phyloP scores from a whole-genome alignment of 2,113 vertebrate species.

The Gallinago media region DNA sequence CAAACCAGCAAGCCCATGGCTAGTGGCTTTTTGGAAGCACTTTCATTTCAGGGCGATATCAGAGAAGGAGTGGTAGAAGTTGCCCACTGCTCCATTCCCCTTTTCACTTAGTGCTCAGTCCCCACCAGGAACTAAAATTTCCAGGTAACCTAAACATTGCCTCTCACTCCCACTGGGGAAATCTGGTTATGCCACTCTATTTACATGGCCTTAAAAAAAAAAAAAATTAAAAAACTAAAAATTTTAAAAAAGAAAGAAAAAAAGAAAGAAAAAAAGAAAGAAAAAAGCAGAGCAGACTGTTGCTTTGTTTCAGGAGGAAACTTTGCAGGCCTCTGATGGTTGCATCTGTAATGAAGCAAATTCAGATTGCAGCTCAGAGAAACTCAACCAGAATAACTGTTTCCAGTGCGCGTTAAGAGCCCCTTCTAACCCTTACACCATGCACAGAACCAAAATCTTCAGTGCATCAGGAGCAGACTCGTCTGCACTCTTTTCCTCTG shows the following conservation, averaged over 20 bases:
- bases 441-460: neutral
- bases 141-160: neutral
- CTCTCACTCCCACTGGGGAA: neutral
- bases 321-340: neutral
- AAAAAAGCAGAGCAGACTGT: neutral
- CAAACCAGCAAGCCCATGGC: neutral
- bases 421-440: neutral
- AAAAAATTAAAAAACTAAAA: neutral
- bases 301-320: conserved; percentile 17
- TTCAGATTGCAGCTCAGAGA: neutral
- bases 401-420: neutral
- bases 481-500: accelerated
- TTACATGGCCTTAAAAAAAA: neutral
- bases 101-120: conserved; percentile 16
- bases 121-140: conserved; percentile 29
- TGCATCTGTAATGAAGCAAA: neutral
- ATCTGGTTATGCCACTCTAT: neutral
- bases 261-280: too few relatives aligned
- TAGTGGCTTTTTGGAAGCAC: neutral
- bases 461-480: neutral
- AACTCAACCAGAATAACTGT: neutral
- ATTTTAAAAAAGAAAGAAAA: too few relatives aligned
- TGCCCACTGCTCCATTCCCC: conserved; percentile 22
- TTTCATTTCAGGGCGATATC: neutral
- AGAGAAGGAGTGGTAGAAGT: neutral